Percentiles rank a stretch among this genome's conserved stretches.
Evolutionary conservation across 2,113 vertebrate genomes (phyloP).

Genomic region (Pachypanchax playfairii): DNA sequence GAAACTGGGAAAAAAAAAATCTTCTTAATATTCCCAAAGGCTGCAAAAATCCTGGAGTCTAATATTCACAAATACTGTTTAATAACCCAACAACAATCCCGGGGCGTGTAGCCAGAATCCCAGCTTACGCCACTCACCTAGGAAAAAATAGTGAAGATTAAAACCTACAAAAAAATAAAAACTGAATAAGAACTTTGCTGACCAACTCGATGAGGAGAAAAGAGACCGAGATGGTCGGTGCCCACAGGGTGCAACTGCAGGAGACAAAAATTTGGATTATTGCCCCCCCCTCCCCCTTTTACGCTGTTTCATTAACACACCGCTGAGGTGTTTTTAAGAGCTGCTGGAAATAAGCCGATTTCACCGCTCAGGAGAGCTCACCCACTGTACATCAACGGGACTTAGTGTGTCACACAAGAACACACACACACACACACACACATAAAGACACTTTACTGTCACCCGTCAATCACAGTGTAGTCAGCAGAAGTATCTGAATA

Average conservation of each 20-base stretch:
- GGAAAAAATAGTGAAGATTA: conserved; percentile 33
- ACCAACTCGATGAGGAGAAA: conserved; percentile 25
- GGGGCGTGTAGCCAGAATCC: conserved; percentile 23
- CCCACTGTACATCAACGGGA: conserved; percentile 59
- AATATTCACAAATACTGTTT: conserved; percentile 40
- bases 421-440: conserved; percentile 27
- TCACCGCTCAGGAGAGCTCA: conserved; percentile 57
- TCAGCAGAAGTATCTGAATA: conserved; percentile 25
- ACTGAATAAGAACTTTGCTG: conserved; percentile 30
- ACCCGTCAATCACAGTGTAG: conserved; percentile 41
- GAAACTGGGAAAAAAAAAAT: conserved; percentile 22
- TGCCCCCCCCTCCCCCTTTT: conserved; percentile 61
- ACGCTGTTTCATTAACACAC: conserved; percentile 64
- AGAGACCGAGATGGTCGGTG: neutral
- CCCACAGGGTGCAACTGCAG: conserved; percentile 8
- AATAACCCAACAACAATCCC: conserved; percentile 23
- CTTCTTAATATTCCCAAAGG: conserved; percentile 30
- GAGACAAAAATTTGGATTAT: conserved; percentile 69
- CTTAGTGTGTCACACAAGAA: conserved; percentile 26
- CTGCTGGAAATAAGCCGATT: conserved; percentile 72
- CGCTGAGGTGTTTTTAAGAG: conserved; percentile 69
- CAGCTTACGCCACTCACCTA: conserved; percentile 34
- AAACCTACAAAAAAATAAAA: conserved; percentile 18
- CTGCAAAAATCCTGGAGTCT: conserved; percentile 26
- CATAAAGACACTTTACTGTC: conserved; percentile 24